A percentile compares a stretch with the other conserved stretches of the same genome.
phyloP scores from a whole-genome alignment of 2,888 invertebrate genomes.

The Phyllotreta cruciferae region DNA sequence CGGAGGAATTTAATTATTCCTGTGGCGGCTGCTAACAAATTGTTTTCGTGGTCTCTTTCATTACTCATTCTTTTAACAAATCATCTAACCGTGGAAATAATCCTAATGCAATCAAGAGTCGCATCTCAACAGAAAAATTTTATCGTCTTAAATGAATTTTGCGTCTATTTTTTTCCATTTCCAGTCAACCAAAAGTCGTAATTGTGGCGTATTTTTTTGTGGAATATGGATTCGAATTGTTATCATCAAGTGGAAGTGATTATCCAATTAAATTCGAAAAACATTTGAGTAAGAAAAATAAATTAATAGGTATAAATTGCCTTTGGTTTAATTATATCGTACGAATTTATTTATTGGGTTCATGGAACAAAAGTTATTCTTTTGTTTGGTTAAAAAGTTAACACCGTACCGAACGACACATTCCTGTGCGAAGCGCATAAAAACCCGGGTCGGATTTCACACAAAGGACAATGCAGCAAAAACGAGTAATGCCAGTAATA shows the following conservation, averaged over 20 bases:
- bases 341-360: slow-evolving; percentile 24
- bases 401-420: slow-evolving; percentile 52
- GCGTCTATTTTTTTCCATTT: background rate
- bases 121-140: slow-evolving; percentile 47
- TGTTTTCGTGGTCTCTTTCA: slow-evolving; percentile 51
- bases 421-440: slow-evolving; percentile 53
- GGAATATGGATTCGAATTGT: too few relatives aligned
- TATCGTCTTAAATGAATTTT: background rate
- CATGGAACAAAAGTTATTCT: slow-evolving; percentile 38
- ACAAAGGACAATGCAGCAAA: slow-evolving; percentile 57
- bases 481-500: slow-evolving; percentile 58
- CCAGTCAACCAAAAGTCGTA: too few relatives aligned
- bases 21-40: slow-evolving; percentile 46
- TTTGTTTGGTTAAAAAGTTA: slow-evolving; percentile 49
- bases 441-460: slow-evolving; percentile 56
- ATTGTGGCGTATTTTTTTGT: too few relatives aligned
- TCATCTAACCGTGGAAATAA: slow-evolving; percentile 51
- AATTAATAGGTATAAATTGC: slow-evolving; percentile 17
- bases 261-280: slow-evolving; percentile 23
- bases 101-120: slow-evolving; percentile 39
- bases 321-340: slow-evolving; percentile 28
- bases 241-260: too few relatives aligned
- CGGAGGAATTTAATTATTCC: slow-evolving; percentile 46
- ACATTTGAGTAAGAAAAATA: slow-evolving; percentile 14
- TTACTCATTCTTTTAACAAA: slow-evolving; percentile 54